Conservation (phyloP, 1,140 invertebrate genomes). For the Brachionus calyciflorus region DNA sequence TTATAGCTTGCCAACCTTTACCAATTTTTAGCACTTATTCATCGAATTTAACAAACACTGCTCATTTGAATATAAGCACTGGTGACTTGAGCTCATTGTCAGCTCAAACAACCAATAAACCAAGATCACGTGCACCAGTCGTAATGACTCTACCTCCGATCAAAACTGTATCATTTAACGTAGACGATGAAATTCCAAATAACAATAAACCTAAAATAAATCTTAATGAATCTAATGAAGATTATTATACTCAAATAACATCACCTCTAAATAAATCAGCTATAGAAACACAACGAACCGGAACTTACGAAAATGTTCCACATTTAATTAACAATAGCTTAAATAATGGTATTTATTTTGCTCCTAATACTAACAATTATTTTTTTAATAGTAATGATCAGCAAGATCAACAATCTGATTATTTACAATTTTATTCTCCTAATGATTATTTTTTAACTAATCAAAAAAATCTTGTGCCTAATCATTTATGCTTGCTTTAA, state of each 20-base stretch:
- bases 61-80: background rate
- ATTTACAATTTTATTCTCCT: background rate
- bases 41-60: background rate
- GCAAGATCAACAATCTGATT: background rate
- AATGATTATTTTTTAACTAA: constrained; percentile 27
- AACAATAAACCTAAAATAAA: too few relatives aligned
- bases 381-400: too few relatives aligned
- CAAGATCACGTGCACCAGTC: constrained; percentile 13
- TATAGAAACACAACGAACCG: background rate
- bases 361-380: background rate
- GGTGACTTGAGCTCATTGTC: constrained; percentile 30
- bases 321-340: background rate
- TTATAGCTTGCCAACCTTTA: constrained; percentile 2
- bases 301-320: background rate
- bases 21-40: background rate
- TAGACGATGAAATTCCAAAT: too few relatives aligned
- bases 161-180: background rate
- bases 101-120: constrained; percentile 16
- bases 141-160: constrained; percentile 18
- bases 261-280: background rate
- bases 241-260: constrained; percentile 15
- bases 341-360: constrained; percentile 44
- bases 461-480: background rate
- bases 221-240: too few relatives aligned
- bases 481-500: too few relatives aligned